These are phyloP conservation scores for Nemapogon koenigi DNA, from an alignment of 2,888 invertebrate genomes.

Conservation along the genomic window DNA sequence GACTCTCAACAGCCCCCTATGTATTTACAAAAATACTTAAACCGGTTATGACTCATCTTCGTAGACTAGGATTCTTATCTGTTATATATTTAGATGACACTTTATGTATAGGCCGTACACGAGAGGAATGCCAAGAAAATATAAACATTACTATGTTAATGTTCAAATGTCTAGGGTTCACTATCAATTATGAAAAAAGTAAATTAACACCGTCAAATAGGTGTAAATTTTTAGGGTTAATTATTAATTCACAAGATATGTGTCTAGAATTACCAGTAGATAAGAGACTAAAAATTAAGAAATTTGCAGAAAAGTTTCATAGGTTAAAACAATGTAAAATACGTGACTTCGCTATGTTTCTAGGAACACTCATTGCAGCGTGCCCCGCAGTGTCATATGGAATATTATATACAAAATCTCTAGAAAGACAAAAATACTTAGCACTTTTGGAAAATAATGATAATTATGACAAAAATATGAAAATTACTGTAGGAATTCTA, in stretches of 20 bases:
- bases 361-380: background rate
- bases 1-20: background rate
- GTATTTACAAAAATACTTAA: background rate
- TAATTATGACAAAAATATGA: background rate
- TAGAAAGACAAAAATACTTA: conserved; percentile 2
- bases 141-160: background rate
- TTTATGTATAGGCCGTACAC: background rate
- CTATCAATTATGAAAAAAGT: conserved; percentile 6
- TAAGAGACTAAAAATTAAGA: background rate
- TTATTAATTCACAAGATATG: conserved; percentile 3
- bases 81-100: background rate
- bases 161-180: background rate
- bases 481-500: background rate
- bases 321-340: background rate
- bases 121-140: conserved; percentile 1
- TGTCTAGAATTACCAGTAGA: background rate
- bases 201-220: background rate
- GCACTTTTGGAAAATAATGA: background rate
- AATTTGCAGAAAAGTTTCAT: background rate
- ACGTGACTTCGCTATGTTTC: background rate
- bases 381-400: conserved; percentile 1
- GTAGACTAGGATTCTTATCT: background rate
- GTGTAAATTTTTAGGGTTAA: conserved; percentile 6
- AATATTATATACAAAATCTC: background rate
- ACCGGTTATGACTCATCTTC: background rate